These are phyloP conservation scores for Choristoneura fumiferana DNA, from an alignment of 1,140 invertebrate species.

Conservation along the genomic window DNA sequence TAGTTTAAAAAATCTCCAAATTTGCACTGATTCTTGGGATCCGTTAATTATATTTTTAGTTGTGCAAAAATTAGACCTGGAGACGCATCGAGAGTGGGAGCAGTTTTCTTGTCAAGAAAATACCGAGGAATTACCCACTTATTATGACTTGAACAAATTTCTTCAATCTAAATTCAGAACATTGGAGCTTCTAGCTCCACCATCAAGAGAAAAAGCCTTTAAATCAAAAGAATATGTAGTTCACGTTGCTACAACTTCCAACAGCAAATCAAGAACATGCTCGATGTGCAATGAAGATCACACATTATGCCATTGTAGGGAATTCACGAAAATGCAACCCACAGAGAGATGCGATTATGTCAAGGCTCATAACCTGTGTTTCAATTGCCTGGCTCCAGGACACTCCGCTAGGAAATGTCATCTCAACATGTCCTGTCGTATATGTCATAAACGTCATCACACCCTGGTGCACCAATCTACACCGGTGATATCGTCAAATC, in stretches of 20 bases:
- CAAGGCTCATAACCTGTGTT: conserved; percentile 29
- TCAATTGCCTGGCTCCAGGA: conserved; percentile 28
- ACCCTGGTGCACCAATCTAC: conserved; percentile 29
- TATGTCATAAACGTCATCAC: conserved; percentile 34
- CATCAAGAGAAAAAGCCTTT: too few relatives aligned
- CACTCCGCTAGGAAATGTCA: conserved; percentile 29
- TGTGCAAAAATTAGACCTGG: conserved; percentile 23
- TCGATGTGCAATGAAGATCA: conserved; percentile 27
- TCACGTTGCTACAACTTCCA: too few relatives aligned
- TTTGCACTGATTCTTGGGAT: conserved; percentile 25
- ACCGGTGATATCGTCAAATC: background rate
- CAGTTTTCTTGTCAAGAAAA: background rate
- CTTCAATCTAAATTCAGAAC: conserved; percentile 20
- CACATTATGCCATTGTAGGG: conserved; percentile 27
- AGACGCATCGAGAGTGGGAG: conserved; percentile 18
- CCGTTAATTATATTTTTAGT: conserved; percentile 28
- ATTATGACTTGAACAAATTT: conserved; percentile 17
- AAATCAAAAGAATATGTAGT: too few relatives aligned
- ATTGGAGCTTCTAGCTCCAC: conserved; percentile 13
- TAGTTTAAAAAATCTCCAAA: conserved; percentile 25
- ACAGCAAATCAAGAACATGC: too few relatives aligned
- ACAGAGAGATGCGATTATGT: conserved; percentile 26
- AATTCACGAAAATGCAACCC: conserved; percentile 24
- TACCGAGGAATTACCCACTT: conserved; percentile 20
- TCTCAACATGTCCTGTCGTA: conserved; percentile 20